Evolutionary conservation across 2,797 vertebrate genomes (phyloP).

Genomic region (Aeoliscus strigatus): DNA sequence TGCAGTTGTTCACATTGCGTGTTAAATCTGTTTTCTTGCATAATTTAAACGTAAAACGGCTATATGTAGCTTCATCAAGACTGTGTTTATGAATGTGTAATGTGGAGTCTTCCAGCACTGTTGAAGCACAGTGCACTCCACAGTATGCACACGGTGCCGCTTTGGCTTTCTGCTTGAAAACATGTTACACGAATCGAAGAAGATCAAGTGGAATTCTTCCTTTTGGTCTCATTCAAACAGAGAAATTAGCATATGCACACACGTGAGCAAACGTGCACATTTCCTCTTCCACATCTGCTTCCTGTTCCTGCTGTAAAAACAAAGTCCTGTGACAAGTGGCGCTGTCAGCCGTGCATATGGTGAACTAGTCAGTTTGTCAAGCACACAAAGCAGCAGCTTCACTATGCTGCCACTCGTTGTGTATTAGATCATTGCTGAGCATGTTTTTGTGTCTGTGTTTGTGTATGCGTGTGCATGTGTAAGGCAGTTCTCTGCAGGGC

Average conservation of each 20-base stretch:
- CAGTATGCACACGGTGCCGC: too few relatives aligned
- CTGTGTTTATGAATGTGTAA: too few relatives aligned
- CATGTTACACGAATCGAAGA: neutral
- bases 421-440: conserved; percentile 14
- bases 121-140: too few relatives aligned
- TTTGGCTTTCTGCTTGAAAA: neutral
- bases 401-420: conserved; percentile 12
- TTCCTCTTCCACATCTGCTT: conserved; percentile 26
- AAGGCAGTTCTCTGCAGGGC: conserved; percentile 52
- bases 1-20: too few relatives aligned
- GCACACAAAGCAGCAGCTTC: conserved; percentile 45
- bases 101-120: too few relatives aligned
- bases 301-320: conserved; percentile 35
- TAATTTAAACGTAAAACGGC: too few relatives aligned
- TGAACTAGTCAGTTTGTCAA: conserved; percentile 40
- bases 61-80: too few relatives aligned
- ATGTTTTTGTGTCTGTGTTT: conserved; percentile 22
- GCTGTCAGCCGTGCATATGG: conserved; percentile 54
- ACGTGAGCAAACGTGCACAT: conserved; percentile 8
- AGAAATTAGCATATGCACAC: conserved; percentile 4
- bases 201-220: conserved; percentile 13
- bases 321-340: conserved; percentile 42
- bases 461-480: conserved; percentile 16
- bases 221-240: conserved; percentile 7
- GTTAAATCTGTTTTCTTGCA: too few relatives aligned